A percentile compares a stretch with the other conserved stretches of the same genome.
phyloP scores from a whole-genome alignment of 37 sponge, comb jelly and placozoan species.

The Geodia barretti region DNA sequence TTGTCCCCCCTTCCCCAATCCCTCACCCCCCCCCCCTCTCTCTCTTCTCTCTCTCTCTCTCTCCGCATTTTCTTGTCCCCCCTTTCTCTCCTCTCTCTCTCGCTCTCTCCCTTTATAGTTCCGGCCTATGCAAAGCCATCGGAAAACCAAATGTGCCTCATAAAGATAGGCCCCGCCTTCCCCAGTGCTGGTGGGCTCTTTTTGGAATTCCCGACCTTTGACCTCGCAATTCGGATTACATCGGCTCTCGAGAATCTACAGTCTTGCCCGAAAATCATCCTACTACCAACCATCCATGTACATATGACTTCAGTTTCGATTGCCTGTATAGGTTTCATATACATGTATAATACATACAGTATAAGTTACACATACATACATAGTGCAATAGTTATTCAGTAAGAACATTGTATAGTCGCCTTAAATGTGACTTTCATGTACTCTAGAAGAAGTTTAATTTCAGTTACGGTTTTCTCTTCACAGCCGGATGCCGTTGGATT shows the following conservation, averaged over 20 bases:
- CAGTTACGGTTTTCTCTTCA: not conserved
- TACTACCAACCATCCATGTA: slow-evolving; percentile 50
- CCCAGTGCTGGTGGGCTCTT: slow-evolving; percentile 43
- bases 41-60: not conserved
- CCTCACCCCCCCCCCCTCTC: not conserved
- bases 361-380: not conserved
- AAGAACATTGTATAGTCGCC: too few species aligned
- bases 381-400: too few species aligned
- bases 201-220: slow-evolving; percentile 52
- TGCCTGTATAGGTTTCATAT: too few species aligned
- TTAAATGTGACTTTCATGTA: too few species aligned
- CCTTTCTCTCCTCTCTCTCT: not conserved
- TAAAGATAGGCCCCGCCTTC: slow-evolving; percentile 67
- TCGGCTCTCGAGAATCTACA: slow-evolving; percentile 20
- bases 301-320: too few species aligned
- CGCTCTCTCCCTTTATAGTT: slow-evolving; percentile 11
- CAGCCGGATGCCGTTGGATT: slow-evolving; percentile 34
- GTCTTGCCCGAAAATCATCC: slow-evolving; percentile 18
- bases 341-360: not conserved
- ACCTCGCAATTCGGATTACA: slow-evolving; percentile 45
- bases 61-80: too few species aligned
- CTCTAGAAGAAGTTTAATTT: too few species aligned
- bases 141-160: not conserved
- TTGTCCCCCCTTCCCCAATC: not conserved
- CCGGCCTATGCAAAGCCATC: slow-evolving; percentile 1